Evolutionary conservation across 1,140 invertebrate species (phyloP).

Genomic region (Lamellibrachia luymesi): DNA sequence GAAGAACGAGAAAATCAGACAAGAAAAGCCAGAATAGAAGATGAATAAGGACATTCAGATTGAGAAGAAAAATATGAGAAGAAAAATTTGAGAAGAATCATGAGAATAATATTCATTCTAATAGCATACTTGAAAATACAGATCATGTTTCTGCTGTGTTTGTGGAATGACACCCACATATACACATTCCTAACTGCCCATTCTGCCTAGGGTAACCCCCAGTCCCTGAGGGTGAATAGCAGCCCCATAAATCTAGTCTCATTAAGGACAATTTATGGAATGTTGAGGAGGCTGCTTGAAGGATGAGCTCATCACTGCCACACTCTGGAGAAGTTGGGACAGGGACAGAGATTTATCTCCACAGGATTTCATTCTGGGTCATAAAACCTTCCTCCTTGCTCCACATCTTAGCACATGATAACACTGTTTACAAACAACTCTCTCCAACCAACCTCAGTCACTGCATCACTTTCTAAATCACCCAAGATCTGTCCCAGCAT

Average conservation of each 20-base stretch:
- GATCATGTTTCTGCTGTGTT: background rate
- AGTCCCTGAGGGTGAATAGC: background rate
- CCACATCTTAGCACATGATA: background rate
- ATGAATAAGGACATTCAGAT: background rate
- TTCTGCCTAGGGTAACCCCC: background rate
- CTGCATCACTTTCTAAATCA: background rate
- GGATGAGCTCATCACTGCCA: background rate
- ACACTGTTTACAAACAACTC: background rate
- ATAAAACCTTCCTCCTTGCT: background rate
- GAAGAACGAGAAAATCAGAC: background rate
- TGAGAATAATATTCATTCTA: background rate
- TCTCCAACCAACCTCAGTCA: background rate
- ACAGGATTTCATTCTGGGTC: background rate
- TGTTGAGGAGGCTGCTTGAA: background rate
- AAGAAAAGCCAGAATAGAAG: background rate
- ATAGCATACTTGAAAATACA: background rate
- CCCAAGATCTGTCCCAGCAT: background rate
- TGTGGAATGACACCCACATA: too few relatives aligned
- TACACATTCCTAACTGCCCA: background rate
- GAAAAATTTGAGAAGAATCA: background rate
- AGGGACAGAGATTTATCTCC: background rate
- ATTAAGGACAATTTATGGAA: background rate
- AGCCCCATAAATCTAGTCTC: background rate
- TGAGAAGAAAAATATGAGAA: background rate
- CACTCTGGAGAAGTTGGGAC: background rate